Evolutionary conservation across 2,797 vertebrate species (phyloP), one percentile per base, ranked within the genome.

Genomic region (Chelon labrosus): DNA sequence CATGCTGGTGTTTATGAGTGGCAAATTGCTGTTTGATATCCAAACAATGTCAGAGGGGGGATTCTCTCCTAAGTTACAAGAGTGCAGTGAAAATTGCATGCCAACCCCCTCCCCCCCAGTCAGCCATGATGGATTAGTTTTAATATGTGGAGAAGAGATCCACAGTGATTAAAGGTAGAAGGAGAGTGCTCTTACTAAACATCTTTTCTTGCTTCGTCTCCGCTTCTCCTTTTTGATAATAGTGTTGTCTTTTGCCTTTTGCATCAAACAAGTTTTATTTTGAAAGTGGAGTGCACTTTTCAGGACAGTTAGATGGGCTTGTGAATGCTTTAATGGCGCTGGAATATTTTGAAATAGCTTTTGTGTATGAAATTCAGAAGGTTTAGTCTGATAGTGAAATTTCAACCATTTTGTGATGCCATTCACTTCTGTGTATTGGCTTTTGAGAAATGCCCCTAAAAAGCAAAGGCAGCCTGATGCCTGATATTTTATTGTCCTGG

Each of bases 51-150:
- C n/a, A 65, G 70, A 12, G 52, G 72, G 68, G 73, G 77, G 58
- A 61, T 73, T 75, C 42, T 88, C 25, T 81, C 53, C 55, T 65
- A 44, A 60, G 75, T 75, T 86, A 80, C 77, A 66, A 75, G 70
- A 79, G 54, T 53, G n/a, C 31, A 5, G 62, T 63, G 65, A 76
- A 88, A 84, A 90, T 77, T 86, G 80, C 80, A 65, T 68, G 13
- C 3, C 46, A 46, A 58, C 60, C 56, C 10, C 56, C 51, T 11
- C 9, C 37, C 39, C 41, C 52, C 35, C 69, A 85, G 85, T 91
- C 90, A 87, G 79, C 79, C 68, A 77, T 94, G 94, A 95, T 94
- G 89, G 93, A 95, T 94, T 83, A 73, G 73, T 94, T 95, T 94
- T 95, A 95, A 94, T 94, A 94, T 93, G 65, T 51, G 54, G 80